phyloP scores from a whole-genome alignment of 2,797 vertebrate species.

The Schizopygopsis malacanthus region DNA sequence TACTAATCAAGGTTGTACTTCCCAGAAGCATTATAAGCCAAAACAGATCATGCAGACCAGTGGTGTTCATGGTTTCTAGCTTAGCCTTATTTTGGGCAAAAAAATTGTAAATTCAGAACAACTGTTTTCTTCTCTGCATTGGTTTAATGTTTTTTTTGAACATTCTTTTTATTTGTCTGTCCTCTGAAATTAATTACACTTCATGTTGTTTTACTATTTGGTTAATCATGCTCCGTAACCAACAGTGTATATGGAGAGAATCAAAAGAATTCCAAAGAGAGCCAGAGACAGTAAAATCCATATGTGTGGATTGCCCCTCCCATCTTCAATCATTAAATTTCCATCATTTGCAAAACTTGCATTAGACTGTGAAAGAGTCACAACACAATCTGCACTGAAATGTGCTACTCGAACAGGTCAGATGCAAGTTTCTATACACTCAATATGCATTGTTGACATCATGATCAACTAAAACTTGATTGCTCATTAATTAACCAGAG shows the following conservation, averaged over 20 bases:
- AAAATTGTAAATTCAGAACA: not conserved
- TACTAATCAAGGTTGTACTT: not conserved
- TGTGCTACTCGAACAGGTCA: not conserved
- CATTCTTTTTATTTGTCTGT: not conserved
- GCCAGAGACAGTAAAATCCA: not conserved
- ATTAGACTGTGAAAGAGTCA: not conserved
- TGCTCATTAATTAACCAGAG: not conserved
- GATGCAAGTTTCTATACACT: not conserved
- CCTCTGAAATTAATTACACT: not conserved
- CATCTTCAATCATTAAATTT: no score
- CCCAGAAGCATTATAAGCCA: not conserved
- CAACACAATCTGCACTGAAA: not conserved
- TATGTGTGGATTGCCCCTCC: not conserved
- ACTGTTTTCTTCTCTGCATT: not conserved
- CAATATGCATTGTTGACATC: not conserved
- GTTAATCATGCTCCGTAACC: not conserved
- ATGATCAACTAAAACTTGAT: not conserved
- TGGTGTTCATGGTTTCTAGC: not conserved
- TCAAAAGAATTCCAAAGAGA: not conserved
- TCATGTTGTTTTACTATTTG: not conserved
- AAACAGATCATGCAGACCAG: not conserved
- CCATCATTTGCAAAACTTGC: no score
- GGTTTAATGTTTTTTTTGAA: not conserved
- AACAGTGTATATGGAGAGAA: not conserved
- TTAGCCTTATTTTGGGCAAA: not conserved